A percentile compares a stretch with the other conserved stretches of the same genome.
Evolutionary conservation across 2,797 vertebrate genomes (phyloP).

Genomic region (Gallirallus australis): DNA sequence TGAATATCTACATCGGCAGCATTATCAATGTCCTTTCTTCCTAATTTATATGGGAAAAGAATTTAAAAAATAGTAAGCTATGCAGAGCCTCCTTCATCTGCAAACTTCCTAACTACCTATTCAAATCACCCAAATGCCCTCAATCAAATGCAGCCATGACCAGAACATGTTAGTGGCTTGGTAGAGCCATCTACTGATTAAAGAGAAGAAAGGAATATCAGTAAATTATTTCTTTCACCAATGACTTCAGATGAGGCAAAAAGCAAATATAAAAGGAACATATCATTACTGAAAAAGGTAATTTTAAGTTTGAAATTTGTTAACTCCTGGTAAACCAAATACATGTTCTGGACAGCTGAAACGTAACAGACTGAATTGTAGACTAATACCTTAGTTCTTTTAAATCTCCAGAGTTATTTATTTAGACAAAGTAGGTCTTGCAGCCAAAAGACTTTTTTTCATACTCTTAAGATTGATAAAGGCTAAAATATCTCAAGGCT

Average conservation of each 20-base stretch:
- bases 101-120: neutral
- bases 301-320: neutral
- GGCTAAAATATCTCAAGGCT: neutral
- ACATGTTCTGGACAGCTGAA: neutral
- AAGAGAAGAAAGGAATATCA: neutral
- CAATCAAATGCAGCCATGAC: neutral
- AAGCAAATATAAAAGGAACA: neutral
- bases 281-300: neutral
- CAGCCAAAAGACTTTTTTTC: neutral
- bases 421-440: neutral
- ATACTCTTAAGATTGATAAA: neutral
- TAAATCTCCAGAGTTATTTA: neutral
- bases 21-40: neutral
- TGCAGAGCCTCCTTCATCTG: neutral
- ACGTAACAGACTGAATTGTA: neutral
- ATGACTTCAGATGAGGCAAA: neutral
- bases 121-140: neutral
- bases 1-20: neutral
- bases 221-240: neutral
- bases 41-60: neutral
- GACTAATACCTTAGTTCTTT: neutral
- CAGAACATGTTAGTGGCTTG: neutral
- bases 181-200: slow-evolving; percentile 35
- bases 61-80: neutral
- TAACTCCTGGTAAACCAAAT: neutral